These are phyloP conservation scores for Cebus imitator DNA, from an alignment of 2,113 vertebrate species.

Conservation along the genomic window DNA sequence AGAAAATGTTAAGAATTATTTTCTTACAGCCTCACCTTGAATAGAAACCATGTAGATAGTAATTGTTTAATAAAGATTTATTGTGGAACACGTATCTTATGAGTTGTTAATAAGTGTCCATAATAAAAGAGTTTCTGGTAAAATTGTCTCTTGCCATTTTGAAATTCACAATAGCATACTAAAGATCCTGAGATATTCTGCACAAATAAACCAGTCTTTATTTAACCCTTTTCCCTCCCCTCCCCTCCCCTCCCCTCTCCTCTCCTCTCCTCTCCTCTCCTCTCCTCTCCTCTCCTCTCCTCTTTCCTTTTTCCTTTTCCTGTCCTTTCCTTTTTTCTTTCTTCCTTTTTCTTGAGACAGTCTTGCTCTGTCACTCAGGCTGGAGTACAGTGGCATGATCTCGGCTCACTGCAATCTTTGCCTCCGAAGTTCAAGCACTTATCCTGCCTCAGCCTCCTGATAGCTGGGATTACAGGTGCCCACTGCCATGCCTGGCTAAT, in stretches of 20 bases:
- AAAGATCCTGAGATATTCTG: background rate
- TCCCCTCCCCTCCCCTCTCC: too few species aligned
- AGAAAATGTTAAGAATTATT: background rate
- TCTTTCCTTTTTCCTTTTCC: too few species aligned
- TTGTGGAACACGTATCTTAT: background rate
- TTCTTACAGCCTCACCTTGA: background rate
- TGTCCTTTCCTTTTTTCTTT: too few species aligned
- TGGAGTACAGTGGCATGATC: too few species aligned
- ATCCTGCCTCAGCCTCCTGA: too few species aligned
- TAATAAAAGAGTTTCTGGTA: background rate
- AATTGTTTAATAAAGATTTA: background rate
- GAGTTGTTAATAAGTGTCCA: background rate
- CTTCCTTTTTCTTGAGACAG: too few species aligned
- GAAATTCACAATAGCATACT: background rate
- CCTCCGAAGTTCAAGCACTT: too few species aligned
- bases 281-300: accelerated
- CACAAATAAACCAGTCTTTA: background rate
- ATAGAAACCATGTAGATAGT: background rate
- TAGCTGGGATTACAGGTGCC: too few species aligned
- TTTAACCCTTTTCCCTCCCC: background rate
- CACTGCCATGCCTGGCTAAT: too few species aligned
- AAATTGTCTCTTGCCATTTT: background rate
- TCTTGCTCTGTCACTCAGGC: too few species aligned
- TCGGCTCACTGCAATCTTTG: too few species aligned
- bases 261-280: too few species aligned